Base-by-base conservation (phyloP, 1,140 invertebrate species). In the Ctenoplectra terminalis region DNA sequence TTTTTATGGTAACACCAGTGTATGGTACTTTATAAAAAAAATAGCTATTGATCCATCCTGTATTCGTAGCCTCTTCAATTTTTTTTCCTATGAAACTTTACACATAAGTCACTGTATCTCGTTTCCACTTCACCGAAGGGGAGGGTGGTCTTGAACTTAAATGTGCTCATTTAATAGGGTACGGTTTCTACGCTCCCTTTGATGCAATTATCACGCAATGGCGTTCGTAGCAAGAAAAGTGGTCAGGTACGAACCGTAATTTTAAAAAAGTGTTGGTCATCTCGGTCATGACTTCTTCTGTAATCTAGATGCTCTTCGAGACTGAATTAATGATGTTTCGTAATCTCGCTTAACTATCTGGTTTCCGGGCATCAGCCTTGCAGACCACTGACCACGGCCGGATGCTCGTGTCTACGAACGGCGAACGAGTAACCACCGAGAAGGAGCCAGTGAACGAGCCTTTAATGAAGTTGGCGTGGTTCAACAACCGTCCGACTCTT, bases 291-390 rank as follows among this genome's bases (percentile, higher is more conserved):
- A 64, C 74, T 82, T 56, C 75, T 63, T 71, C 56, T n/a, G 58
- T 37, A 82, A 82, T 78, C 56, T 80, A 72, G 76, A 80, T 83
- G 60, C 69, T 63, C 81, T 37, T 67, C 73, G 40, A 48, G 78
- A 61, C 56, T 54, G 78, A 81, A 81, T 75, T 82, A 81, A 84
- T 64, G 79, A 63, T 37, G 80, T 87, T 80, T 87, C 40, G 72
- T 70, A 87, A 84, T 86, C 83, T 84, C 61, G 48, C 56, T 63
- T 52, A 74, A 58, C 80, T 60, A 84, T 84, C 75, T 81, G 79
- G 80, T 88, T 90, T 89, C 86, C 88, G 88, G 88, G 81, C 86
- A 81, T 86, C 85, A 84, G 86, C 87, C 84, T 88, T 85, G 87
- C 77, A 77, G 61, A 80, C 78, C 78, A 76, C 79, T 85, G 83